These are phyloP conservation scores for Crossocerus cetratus DNA, from an alignment of 2,888 invertebrate species.

Conservation along the genomic window DNA sequence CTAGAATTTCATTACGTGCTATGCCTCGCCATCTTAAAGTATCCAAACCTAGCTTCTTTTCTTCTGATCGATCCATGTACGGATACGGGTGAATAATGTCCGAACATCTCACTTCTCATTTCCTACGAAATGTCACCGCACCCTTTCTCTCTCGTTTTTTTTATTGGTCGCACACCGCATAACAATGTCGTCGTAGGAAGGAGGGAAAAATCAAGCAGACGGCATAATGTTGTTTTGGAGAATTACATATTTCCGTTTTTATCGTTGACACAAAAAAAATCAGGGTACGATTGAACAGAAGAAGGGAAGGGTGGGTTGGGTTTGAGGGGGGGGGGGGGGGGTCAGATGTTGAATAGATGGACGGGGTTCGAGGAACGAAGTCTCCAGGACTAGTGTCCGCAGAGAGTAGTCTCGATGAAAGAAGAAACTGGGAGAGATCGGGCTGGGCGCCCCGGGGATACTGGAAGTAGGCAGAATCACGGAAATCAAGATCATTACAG, in stretches of 20 bases:
- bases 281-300: slow-evolving; percentile 28
- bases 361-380: slow-evolving; percentile 4
- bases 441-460: neutral
- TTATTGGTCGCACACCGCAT: slow-evolving; percentile 45
- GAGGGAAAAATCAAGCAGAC: slow-evolving; percentile 32
- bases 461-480: slow-evolving; percentile 13
- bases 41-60: slow-evolving; percentile 51
- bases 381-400: no score
- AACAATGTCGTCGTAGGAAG: slow-evolving; percentile 37
- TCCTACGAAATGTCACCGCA: slow-evolving; percentile 20
- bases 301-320: slow-evolving; percentile 7
- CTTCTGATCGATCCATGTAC: slow-evolving; percentile 40
- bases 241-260: slow-evolving; percentile 37
- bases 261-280: slow-evolving; percentile 27
- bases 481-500: slow-evolving; percentile 51
- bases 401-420: neutral
- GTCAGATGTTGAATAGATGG: slow-evolving; percentile 1
- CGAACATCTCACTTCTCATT: slow-evolving; percentile 11
- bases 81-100: slow-evolving; percentile 33
- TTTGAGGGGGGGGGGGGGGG: neutral
- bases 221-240: slow-evolving; percentile 32
- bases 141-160: slow-evolving; percentile 19
- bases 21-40: slow-evolving; percentile 66
- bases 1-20: slow-evolving; percentile 68
- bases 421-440: slow-evolving; percentile 1